phyloP scores from a whole-genome alignment of 2,113 vertebrate genomes.

The Sinocyclocheilus anophthalmus region DNA sequence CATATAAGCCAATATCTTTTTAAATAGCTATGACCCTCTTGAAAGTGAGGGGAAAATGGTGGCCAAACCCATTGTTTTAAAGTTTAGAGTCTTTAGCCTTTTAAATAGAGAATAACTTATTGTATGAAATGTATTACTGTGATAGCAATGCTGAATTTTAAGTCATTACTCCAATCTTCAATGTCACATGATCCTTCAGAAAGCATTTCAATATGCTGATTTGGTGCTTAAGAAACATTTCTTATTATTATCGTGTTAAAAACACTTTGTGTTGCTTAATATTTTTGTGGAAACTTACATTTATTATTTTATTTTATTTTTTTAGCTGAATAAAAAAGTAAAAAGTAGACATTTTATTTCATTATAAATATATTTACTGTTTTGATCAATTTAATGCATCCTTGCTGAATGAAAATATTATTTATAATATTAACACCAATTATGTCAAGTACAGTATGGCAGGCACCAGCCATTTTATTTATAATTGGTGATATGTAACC shows the following conservation, averaged over 20 bases:
- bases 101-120: not conserved
- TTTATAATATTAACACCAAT: no score
- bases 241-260: not conserved
- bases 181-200: not conserved
- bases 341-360: no score
- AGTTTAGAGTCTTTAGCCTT: not conserved
- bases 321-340: no score
- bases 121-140: not conserved
- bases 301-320: no score
- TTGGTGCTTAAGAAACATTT: not conserved
- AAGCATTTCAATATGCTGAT: not conserved
- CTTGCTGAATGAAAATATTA: no score
- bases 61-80: not conserved
- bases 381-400: no score
- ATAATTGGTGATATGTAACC: not conserved
- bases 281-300: no score
- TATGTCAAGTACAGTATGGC: not conserved
- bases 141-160: not conserved
- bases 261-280: no score
- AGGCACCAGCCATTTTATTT: not conserved
- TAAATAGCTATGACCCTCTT: not conserved
- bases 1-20: slow-evolving; percentile 4
- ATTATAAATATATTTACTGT: no score
- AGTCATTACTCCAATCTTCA: not conserved
- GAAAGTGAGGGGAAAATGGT: not conserved